phyloP scores from a whole-genome alignment of 2,113 vertebrate species.

The Clarias gariepinus region DNA sequence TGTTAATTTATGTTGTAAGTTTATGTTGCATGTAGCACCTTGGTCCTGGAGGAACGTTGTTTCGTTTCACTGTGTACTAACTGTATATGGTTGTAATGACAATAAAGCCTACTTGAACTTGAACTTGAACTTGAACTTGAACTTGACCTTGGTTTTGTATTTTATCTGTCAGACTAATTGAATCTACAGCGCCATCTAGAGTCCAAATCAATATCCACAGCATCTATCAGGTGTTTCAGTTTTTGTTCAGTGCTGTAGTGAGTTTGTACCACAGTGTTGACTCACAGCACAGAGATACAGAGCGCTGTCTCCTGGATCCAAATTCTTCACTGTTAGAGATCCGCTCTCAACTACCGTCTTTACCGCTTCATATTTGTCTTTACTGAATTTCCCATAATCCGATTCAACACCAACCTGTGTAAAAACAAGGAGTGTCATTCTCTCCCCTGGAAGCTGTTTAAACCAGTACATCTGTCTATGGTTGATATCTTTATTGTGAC shows the following conservation, averaged over 20 bases:
- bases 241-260: constrained; percentile 6
- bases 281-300: constrained; percentile 48
- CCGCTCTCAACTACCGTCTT: constrained; percentile 23
- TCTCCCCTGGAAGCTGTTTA: constrained; percentile 21
- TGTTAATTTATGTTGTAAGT: too few relatives aligned
- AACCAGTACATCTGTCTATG: constrained; percentile 49
- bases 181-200: constrained; percentile 9
- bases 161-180: not conserved
- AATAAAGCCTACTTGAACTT: too few relatives aligned
- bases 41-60: too few relatives aligned
- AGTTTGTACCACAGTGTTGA: constrained; percentile 30
- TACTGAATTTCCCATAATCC: constrained; percentile 24
- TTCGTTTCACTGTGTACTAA: too few relatives aligned
- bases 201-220: not conserved
- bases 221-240: not conserved
- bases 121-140: too few relatives aligned
- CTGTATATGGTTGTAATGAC: too few relatives aligned
- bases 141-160: not conserved
- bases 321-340: constrained; percentile 34
- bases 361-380: constrained; percentile 15
- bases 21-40: too few relatives aligned
- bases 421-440: constrained; percentile 13
- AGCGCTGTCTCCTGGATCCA: constrained; percentile 33
- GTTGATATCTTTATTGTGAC: constrained; percentile 3
- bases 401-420: not conserved